Base-by-base conservation (phyloP, 1,140 invertebrate species). In the Macrotrachela quadricornifera region DNA sequence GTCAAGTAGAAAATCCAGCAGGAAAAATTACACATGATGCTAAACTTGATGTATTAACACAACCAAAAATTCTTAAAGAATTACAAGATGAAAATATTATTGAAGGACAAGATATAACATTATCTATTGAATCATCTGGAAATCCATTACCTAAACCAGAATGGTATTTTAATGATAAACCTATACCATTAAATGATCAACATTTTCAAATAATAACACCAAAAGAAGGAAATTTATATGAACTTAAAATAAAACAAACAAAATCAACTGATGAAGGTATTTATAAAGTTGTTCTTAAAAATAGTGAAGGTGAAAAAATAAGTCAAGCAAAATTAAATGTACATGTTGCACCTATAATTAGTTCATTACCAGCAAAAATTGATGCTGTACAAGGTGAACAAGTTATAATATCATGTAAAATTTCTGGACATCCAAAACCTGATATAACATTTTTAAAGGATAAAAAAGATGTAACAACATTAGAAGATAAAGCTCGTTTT, bases 381-480 rank as follows among this genome's bases (percentile, higher is more conserved):
- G 21, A 30, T 30, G 21, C 3, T 4, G 21, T 30, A 4, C 21
- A 30, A 30, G 21, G 21, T 30, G 3, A 30, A 30, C 21, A 30
- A 30, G 8, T 30, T 4, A 30, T 30, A 4, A 30, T 54, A 13
- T 44, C 46, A n/a, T 48, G 39, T 40, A 38, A 48, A 48, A 30
- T 54, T 1, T 95, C 88, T 63, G 92, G 91, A 4, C 85, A 83
- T 69, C 92, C 92, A 0, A 84, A 85, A 65, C 91, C 91, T 11
- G 83, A 80, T 60, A 82, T 94, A 56, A 82, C 79, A 16, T 99
- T 92, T 92, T 78, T 83, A 14, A 75, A 83, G 55, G 90, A 95
- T 60, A 85, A 84, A 37, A 86, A 96, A 68, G 80, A 80, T 49
- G 85, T 99, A 56, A 87, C 92, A 68, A 82, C 80, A 30, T 30